A percentile compares a stretch with the other conserved stretches of the same genome.
These are phyloP conservation scores for Echeneis naucrates DNA, from an alignment of 2,797 vertebrate species.

Conservation along the genomic window DNA sequence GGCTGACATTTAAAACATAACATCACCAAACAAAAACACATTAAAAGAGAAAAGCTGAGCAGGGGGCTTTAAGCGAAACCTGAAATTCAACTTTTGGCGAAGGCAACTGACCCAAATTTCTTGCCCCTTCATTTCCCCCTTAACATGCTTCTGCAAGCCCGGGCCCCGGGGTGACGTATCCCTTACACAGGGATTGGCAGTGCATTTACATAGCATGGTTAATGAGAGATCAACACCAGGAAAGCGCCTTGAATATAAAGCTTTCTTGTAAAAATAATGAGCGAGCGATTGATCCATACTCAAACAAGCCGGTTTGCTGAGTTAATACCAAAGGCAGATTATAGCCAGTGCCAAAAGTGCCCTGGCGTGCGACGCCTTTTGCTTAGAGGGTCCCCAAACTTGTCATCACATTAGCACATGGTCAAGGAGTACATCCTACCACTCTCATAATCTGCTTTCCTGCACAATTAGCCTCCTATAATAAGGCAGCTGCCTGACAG, in stretches of 20 bases:
- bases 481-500: slow-evolving; percentile 83
- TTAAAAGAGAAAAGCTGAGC: slow-evolving; percentile 81
- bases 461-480: slow-evolving; percentile 89
- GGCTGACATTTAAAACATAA: slow-evolving; percentile 86
- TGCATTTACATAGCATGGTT: slow-evolving; percentile 86
- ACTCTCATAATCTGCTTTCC: slow-evolving; percentile 89
- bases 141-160: slow-evolving; percentile 82
- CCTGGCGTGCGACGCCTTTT: slow-evolving; percentile 83
- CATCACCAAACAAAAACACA: slow-evolving; percentile 83
- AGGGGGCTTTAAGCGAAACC: slow-evolving; percentile 80
- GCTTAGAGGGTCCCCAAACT: slow-evolving; percentile 85
- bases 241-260: slow-evolving; percentile 85
- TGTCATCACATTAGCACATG: slow-evolving; percentile 90
- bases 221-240: slow-evolving; percentile 89
- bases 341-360: slow-evolving; percentile 86
- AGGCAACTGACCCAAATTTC: slow-evolving; percentile 86
- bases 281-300: slow-evolving; percentile 87
- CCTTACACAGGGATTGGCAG: slow-evolving; percentile 84
- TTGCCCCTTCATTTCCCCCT: slow-evolving; percentile 80
- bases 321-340: slow-evolving; percentile 90
- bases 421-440: slow-evolving; percentile 88
- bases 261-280: slow-evolving; percentile 89
- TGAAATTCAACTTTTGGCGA: slow-evolving; percentile 86
- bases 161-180: slow-evolving; percentile 82
- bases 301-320: slow-evolving; percentile 88